Evolutionary conservation across 2,113 vertebrate species (phyloP), one percentile per base, ranked within the genome.

Genomic region (Ondatra zibethicus): DNA sequence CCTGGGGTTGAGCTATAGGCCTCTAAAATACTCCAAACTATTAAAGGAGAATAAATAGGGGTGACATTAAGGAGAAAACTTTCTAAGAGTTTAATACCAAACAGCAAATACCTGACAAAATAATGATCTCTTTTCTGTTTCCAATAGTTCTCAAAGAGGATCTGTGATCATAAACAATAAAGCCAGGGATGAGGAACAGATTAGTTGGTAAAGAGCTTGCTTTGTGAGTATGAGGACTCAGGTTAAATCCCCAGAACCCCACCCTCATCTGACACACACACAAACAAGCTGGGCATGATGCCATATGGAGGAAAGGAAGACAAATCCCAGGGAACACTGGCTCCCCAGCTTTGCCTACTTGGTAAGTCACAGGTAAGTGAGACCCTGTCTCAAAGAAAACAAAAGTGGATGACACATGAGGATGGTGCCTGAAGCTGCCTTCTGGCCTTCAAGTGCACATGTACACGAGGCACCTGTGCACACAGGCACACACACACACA

Each of bases 1-100:
- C 52, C 87, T 73, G 45, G 90, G 42, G 55, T 17, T 92, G 63
- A 92, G 27, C 47, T 93, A 86, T 93, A 94, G 81, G 52, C 42
- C 45, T 81, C 72, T 76, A 88, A 96, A 81, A 94, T 86, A 91
- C 23, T 93, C 50, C 61, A 36, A 91, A 91, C 16, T 63, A 91
- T 76, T 75, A 91, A 90, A 96, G 87, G 70, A 93, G n/a, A 88
- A 88, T 42, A 4, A 70, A 17, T 36, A 68, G 76, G 7, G 36
- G 12, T 19, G 31, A 80, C 63, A 85, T 47, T 52, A 94, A 75
- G 29, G 17, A 78, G 65, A 94, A 94, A 86, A 89, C 23, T 90
- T 85, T 91, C 47, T 66, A 88, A 92, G 39, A 77, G 13, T 89
- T 95, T 87, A 93, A 85, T 89, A 93, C 84, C 7, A 72, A 29